phyloP scores from a whole-genome alignment of 1,140 invertebrate genomes.

The Arctopsyche grandis region DNA sequence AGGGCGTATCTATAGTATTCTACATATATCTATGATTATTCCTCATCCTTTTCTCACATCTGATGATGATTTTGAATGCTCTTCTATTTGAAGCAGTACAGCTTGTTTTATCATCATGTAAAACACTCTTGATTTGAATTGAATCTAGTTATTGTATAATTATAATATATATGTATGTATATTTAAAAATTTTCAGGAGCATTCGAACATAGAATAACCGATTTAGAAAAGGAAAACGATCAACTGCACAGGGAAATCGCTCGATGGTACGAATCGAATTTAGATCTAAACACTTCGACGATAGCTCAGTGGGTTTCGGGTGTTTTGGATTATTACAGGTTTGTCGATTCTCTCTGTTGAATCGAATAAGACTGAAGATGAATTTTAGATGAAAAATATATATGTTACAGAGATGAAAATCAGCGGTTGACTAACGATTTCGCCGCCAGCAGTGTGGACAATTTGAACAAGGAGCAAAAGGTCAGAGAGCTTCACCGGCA shows the following conservation, averaged over 20 bases:
- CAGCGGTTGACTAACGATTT: conserved; percentile 39
- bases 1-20: too few relatives aligned
- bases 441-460: conserved; percentile 47
- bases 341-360: background rate
- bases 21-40: too few relatives aligned
- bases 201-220: conserved; percentile 50
- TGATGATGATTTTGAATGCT: too few relatives aligned
- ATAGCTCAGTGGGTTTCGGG: conserved; percentile 50
- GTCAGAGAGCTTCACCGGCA: conserved; percentile 49
- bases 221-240: conserved; percentile 50
- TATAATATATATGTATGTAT: too few relatives aligned
- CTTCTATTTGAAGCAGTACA: too few relatives aligned
- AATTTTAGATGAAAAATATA: background rate
- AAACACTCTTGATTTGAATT: background rate
- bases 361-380: background rate
- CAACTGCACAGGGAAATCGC: conserved; percentile 49
- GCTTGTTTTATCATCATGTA: background rate
- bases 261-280: conserved; percentile 48
- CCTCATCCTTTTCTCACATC: too few relatives aligned
- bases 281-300: conserved; percentile 47
- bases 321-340: conserved; percentile 50
- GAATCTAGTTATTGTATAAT: too few relatives aligned
- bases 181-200: conserved; percentile 30
- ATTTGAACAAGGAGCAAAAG: conserved; percentile 50
- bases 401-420: conserved; percentile 48